Conservation (phyloP, 2,113 vertebrate species). For the Capra hircus region DNA sequence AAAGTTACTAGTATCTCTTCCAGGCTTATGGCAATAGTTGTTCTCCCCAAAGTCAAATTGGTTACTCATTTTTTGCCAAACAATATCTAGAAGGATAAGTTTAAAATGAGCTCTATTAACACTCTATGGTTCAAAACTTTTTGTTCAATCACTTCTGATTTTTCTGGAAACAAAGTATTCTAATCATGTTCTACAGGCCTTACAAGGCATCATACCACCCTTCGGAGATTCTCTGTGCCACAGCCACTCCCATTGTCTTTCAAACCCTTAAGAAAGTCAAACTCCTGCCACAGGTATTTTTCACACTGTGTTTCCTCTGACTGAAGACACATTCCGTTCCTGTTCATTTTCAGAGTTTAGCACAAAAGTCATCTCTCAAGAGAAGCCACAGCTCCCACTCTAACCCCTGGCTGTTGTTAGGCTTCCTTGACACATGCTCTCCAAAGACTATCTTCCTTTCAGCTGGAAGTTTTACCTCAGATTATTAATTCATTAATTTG, state of each 20-base stretch:
- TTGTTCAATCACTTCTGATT: not conserved
- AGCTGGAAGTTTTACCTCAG: not conserved
- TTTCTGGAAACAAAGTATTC: not conserved
- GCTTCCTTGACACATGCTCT: not conserved
- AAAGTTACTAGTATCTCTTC: not conserved
- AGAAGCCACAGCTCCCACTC: not conserved
- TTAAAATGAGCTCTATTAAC: not conserved
- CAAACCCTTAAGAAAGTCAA: not conserved
- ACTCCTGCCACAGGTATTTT: not conserved
- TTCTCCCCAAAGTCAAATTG: not conserved
- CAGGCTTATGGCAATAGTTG: not conserved
- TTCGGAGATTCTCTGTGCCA: not conserved
- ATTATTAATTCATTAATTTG: not conserved
- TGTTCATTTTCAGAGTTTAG: not conserved
- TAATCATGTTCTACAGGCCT: not conserved
- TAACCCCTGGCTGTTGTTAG: not conserved
- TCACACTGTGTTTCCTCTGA: not conserved
- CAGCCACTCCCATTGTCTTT: not conserved
- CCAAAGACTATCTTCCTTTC: no score
- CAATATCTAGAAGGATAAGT: not conserved
- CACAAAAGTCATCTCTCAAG: not conserved
- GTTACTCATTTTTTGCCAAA: not conserved
- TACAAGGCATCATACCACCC: not conserved
- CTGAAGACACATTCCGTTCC: not conserved
- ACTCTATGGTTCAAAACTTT: not conserved